Conservation (phyloP, 2,113 vertebrate species). For the Perca fluviatilis region DNA sequence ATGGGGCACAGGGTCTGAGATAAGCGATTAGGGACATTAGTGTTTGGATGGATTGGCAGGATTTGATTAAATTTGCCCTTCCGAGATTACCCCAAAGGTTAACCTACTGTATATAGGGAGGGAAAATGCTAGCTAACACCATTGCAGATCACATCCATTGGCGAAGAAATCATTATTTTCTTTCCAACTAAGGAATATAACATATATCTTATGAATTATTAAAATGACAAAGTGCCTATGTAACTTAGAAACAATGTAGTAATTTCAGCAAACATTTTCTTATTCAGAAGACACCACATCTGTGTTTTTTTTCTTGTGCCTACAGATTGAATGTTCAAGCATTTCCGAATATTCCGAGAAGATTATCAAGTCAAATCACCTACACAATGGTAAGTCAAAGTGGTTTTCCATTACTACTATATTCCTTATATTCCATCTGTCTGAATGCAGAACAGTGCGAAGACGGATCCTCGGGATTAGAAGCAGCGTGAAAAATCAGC, state of each 20-base stretch:
- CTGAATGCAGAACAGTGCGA: not conserved
- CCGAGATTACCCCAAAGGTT: conserved; percentile 14
- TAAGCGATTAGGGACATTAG: conserved; percentile 21
- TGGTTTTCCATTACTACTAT: not conserved
- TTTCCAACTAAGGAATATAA: not conserved
- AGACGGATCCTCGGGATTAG: conserved; percentile 17
- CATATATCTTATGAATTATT: not conserved
- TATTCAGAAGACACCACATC: not conserved
- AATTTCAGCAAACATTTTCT: not conserved
- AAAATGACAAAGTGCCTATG: not conserved
- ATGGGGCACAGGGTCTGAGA: not conserved
- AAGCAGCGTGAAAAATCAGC: conserved; percentile 42
- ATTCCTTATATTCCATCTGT: conserved; percentile 13
- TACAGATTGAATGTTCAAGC: conserved; percentile 98
- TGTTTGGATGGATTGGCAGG: conserved; percentile 33
- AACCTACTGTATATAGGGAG: not conserved
- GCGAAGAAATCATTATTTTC: not conserved
- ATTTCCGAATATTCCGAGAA: conserved; percentile 99
- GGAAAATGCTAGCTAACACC: not conserved
- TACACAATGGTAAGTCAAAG: conserved; percentile 92
- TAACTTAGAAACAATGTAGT: not conserved
- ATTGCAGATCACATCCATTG: not conserved
- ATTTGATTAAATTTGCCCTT: conserved; percentile 55
- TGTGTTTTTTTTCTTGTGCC: conserved; percentile 41
- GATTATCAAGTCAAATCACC: conserved; percentile 98